Evolutionary conservation across 1,140 invertebrate genomes (phyloP).

Genomic region (Anoplolepis gracilipes): DNA sequence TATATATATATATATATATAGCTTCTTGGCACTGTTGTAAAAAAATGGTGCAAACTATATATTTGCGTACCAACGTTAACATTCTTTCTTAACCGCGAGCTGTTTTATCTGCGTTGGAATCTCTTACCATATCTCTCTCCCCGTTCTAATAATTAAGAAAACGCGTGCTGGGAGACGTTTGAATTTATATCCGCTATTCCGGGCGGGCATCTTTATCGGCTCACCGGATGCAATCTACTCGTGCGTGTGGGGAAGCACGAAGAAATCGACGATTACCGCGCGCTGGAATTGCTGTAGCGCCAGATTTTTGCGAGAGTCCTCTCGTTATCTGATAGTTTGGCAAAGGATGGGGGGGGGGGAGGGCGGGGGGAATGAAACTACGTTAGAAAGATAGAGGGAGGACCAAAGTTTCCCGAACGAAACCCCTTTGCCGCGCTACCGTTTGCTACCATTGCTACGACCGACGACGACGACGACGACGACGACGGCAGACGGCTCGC

Average conservation of each 20-base stretch:
- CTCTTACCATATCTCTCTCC: background rate
- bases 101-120: slow-evolving; percentile 5
- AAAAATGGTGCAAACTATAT: background rate
- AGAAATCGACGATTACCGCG: slow-evolving; percentile 49
- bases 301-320: slow-evolving; percentile 36
- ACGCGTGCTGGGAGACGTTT: slow-evolving; percentile 15
- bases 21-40: background rate
- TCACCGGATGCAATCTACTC: slow-evolving; percentile 29
- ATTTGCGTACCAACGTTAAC: background rate
- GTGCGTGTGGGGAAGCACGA: background rate
- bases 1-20: too few relatives aligned
- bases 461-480: slow-evolving; percentile 12
- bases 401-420: slow-evolving; percentile 57
- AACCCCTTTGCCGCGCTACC: slow-evolving; percentile 8
- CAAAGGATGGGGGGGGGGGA: too few relatives aligned
- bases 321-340: slow-evolving; percentile 66
- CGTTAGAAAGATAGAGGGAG: slow-evolving; percentile 54
- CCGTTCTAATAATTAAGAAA: slow-evolving; percentile 38
- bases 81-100: background rate
- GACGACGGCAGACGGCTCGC: slow-evolving; percentile 36
- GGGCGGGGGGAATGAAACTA: slow-evolving; percentile 60
- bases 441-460: background rate
- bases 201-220: slow-evolving; percentile 19
- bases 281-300: slow-evolving; percentile 39
- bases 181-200: slow-evolving; percentile 36